Conservation (phyloP, 2,797 vertebrate species). For the Chanos chanos region DNA sequence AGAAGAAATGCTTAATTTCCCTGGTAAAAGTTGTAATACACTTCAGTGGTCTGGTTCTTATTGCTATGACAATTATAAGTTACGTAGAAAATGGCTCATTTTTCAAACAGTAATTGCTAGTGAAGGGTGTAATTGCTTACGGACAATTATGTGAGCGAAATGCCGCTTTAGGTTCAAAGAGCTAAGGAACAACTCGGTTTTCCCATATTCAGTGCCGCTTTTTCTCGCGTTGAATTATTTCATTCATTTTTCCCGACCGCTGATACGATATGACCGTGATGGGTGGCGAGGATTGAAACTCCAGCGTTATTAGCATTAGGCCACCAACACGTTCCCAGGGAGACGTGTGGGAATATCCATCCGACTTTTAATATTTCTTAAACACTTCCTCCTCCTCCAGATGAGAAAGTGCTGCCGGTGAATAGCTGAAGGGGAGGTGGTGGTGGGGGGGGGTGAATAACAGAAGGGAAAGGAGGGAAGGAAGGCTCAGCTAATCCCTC, state of each 20-base stretch:
- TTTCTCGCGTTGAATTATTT: no score
- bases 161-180: no score
- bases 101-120: neutral
- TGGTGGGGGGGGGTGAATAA: constrained; percentile 33
- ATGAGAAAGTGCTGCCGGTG: constrained; percentile 76
- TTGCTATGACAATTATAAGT: no score
- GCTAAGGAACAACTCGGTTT: no score
- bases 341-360: constrained; percentile 69
- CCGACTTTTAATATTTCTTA: constrained; percentile 62
- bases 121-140: no score
- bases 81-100: neutral
- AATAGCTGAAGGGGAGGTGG: constrained; percentile 80
- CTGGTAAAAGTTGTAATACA: no score
- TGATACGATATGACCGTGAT: constrained; percentile 31
- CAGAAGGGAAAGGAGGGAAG: constrained; percentile 26
- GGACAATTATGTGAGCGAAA: no score
- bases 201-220: no score
- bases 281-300: constrained; percentile 41
- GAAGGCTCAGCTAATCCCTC: constrained; percentile 81
- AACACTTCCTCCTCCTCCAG: constrained; percentile 71
- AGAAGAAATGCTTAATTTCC: neutral
- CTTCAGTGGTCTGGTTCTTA: no score
- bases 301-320: constrained; percentile 43
- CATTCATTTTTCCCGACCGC: no score
- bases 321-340: constrained; percentile 56